Evolutionary conservation across 2,797 vertebrate species (phyloP).

Genomic region (Lutjanus argentimaculatus): DNA sequence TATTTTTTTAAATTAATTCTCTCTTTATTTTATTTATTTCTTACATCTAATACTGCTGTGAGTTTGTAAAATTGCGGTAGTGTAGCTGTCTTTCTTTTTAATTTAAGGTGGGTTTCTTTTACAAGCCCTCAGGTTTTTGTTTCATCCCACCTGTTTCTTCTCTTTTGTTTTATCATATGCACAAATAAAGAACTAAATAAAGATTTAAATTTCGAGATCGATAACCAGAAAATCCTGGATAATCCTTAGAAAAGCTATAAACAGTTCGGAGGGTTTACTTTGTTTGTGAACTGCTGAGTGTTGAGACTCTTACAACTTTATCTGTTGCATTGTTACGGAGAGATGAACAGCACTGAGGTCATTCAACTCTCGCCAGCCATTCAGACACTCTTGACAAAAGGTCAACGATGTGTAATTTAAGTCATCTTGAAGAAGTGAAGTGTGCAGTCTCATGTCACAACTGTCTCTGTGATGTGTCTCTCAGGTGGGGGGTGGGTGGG

Average conservation of each 20-base stretch:
- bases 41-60: too few species aligned
- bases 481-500: too few species aligned
- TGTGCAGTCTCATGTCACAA: background rate
- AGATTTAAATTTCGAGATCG: background rate
- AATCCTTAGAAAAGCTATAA: background rate
- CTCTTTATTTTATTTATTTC: too few species aligned
- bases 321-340: background rate
- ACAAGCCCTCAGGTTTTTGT: too few species aligned
- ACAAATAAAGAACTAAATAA: too few species aligned
- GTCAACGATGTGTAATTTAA: constrained; percentile 1
- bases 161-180: too few species aligned
- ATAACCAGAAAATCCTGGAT: background rate
- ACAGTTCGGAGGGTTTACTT: background rate
- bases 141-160: too few species aligned
- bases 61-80: too few species aligned
- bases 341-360: constrained; percentile 47
- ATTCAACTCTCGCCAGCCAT: constrained; percentile 38
- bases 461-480: background rate
- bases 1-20: too few species aligned
- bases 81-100: too few species aligned
- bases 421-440: constrained; percentile 21
- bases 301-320: constrained; percentile 17
- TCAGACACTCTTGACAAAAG: background rate
- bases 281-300: background rate
- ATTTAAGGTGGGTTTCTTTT: too few species aligned